phyloP scores from a whole-genome alignment of 2,888 invertebrate genomes.

The Proisotoma minuta region DNA sequence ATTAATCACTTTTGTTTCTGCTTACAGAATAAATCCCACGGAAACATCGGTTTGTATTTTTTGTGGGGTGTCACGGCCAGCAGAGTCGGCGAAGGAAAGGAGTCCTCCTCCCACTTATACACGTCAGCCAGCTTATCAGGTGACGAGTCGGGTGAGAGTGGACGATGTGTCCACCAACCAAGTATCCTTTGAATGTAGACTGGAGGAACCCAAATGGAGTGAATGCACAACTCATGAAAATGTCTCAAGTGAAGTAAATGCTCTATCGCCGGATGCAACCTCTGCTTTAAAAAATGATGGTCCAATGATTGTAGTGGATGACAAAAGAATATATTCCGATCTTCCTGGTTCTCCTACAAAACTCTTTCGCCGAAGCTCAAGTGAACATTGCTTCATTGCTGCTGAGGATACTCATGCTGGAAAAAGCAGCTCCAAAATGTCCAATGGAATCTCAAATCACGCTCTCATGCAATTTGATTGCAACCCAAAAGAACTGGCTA shows the following conservation, averaged over 20 bases:
- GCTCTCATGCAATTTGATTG: neutral
- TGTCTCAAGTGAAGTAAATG: slow-evolving; percentile 30
- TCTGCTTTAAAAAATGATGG: too few species aligned
- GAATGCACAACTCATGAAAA: slow-evolving; percentile 47
- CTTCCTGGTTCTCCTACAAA: neutral
- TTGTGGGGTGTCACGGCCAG: slow-evolving; percentile 58
- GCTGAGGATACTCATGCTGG: neutral
- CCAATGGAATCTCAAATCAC: slow-evolving; percentile 1
- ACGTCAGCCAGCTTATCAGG: slow-evolving; percentile 14
- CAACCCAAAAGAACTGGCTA: neutral
- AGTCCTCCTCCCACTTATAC: neutral
- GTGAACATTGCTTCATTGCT: slow-evolving; percentile 7
- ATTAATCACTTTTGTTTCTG: neutral
- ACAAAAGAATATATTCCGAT: neutral
- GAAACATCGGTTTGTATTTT: slow-evolving; percentile 77
- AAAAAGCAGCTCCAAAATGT: neutral
- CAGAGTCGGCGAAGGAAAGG: slow-evolving; percentile 8
- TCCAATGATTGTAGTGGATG: slow-evolving; percentile 14
- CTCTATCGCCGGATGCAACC: too few species aligned
- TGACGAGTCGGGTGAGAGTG: neutral
- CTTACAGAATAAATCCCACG: slow-evolving; percentile 67
- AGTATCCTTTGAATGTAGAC: slow-evolving; percentile 45
- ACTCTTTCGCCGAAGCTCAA: slow-evolving; percentile 11
- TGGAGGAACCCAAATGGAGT: slow-evolving; percentile 45
- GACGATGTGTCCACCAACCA: slow-evolving; percentile 11